Conservation (phyloP, 2,113 vertebrate species). For the Anguilla japonica region DNA sequence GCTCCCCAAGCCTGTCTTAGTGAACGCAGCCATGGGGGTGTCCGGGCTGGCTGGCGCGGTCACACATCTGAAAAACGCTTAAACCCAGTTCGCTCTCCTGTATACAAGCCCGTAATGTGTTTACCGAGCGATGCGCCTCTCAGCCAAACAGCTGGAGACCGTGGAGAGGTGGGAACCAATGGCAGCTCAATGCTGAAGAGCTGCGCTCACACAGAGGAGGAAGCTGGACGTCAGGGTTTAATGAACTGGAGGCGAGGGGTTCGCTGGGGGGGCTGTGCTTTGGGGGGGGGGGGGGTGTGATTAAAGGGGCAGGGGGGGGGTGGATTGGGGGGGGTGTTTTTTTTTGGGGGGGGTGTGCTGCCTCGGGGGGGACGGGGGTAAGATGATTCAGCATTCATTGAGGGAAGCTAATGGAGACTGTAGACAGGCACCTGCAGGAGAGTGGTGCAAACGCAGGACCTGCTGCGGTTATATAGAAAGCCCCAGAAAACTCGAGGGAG, state of each 20-base stretch:
- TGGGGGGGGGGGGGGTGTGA: no score
- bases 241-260: no score
- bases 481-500: constrained; percentile 9
- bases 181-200: not conserved
- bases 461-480: constrained; percentile 23
- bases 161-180: constrained; percentile 39
- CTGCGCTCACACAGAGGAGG: not conserved
- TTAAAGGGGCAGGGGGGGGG: no score
- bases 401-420: not conserved
- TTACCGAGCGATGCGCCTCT: constrained; percentile 68
- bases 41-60: constrained; percentile 51
- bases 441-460: not conserved
- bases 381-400: no score
- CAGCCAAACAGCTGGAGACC: constrained; percentile 69
- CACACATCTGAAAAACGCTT: constrained; percentile 60
- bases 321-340: no score
- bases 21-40: no score
- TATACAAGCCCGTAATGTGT: constrained; percentile 78
- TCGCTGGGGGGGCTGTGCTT: no score
- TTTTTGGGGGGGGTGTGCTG: no score
- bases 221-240: constrained; percentile 10
- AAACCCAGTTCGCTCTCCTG: constrained; percentile 70
- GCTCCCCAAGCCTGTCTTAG: no score
- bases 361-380: no score
- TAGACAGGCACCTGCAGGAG: not conserved